Conservation (phyloP, 1,140 invertebrate species). For the Andricus grossulariae region DNA sequence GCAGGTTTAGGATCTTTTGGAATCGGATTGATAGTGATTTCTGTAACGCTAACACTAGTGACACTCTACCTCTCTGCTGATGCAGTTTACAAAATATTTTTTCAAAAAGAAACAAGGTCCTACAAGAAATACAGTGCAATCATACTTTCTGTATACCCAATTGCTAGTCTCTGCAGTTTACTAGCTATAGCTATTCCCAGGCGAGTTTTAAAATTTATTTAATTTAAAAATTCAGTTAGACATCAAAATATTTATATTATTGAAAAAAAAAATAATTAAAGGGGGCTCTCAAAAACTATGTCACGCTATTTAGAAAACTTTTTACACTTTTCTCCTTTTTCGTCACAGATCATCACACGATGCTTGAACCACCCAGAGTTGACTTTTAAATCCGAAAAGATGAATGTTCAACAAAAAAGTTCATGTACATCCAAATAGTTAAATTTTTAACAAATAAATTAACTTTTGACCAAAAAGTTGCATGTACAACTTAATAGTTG, state of each 20-base stretch:
- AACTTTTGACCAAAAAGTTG: too few relatives aligned
- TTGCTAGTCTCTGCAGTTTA: slow-evolving; percentile 67
- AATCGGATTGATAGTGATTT: slow-evolving; percentile 55
- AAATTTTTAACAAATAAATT: too few relatives aligned
- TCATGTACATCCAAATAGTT: too few relatives aligned
- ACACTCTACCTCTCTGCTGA: slow-evolving; percentile 64
- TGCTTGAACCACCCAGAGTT: too few relatives aligned
- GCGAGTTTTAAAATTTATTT: slow-evolving; percentile 47
- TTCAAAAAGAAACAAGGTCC: slow-evolving; percentile 60
- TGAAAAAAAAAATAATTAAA: not conserved
- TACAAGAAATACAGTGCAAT: slow-evolving; percentile 66
- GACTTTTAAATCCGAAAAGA: too few relatives aligned
- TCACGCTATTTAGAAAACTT: too few relatives aligned
- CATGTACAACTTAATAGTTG: too few relatives aligned
- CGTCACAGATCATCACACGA: too few relatives aligned
- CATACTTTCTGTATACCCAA: slow-evolving; percentile 67
- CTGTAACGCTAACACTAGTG: slow-evolving; percentile 52
- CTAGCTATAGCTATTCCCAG: slow-evolving; percentile 68
- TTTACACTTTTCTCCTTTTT: too few relatives aligned
- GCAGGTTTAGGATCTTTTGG: slow-evolving; percentile 62
- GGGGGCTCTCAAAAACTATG: too few relatives aligned
- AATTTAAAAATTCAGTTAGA: not conserved
- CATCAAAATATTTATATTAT: not conserved
- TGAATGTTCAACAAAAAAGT: too few relatives aligned
- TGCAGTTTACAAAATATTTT: slow-evolving; percentile 62